Percentiles rank a stretch among this genome's conserved stretches.
These are phyloP conservation scores for Porites evermanni DNA, from an alignment of 92 coral and sea anemone species.

Conservation along the genomic window DNA sequence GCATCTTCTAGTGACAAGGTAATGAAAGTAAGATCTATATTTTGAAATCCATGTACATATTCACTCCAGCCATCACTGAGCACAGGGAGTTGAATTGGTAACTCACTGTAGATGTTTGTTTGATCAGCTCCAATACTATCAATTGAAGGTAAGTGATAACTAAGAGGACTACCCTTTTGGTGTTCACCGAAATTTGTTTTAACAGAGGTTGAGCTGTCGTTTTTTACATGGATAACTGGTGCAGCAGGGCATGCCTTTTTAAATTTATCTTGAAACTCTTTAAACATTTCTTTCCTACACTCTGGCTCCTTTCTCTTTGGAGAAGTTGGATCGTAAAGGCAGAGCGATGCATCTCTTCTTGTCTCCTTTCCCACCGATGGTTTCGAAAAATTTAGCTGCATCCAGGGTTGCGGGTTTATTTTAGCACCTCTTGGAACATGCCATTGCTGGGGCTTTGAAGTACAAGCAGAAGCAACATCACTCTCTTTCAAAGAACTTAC, in stretches of 20 bases:
- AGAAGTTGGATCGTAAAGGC: constrained; percentile 30
- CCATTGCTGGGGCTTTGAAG: neutral
- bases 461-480: too few species aligned
- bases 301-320: neutral
- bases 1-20: constrained; percentile 36
- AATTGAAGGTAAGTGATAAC: constrained; percentile 27
- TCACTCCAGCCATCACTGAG: constrained; percentile 38
- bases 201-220: constrained; percentile 4
- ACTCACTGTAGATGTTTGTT: constrained; percentile 19
- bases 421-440: neutral
- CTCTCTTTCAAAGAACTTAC: too few species aligned
- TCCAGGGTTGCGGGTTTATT: neutral
- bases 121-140: constrained; percentile 22
- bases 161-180: constrained; percentile 17
- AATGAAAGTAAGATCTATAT: constrained; percentile 34
- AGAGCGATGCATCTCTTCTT: constrained; percentile 30
- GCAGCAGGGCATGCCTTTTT: constrained; percentile 26
- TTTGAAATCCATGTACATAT: constrained; percentile 41
- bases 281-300: constrained; percentile 2
- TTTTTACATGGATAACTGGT: constrained; percentile 32
- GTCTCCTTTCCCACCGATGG: constrained; percentile 32
- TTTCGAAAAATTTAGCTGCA: constrained; percentile 37
- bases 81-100: constrained; percentile 30
- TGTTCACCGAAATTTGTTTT: constrained; percentile 34
- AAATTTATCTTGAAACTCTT: neutral